Base-by-base conservation (phyloP, 1,140 invertebrate species). In the Amyelois transitella region DNA sequence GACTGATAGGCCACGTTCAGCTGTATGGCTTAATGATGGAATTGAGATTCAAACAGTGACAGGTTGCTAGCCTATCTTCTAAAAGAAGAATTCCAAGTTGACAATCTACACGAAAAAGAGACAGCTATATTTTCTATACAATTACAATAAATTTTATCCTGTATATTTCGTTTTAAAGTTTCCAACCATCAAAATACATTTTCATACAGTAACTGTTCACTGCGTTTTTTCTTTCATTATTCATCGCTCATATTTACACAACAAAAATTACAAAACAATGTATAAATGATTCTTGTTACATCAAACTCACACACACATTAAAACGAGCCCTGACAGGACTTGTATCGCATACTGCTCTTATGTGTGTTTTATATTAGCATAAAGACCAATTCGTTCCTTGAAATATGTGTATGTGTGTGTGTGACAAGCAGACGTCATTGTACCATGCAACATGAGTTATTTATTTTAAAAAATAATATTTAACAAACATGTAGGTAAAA, bases 241-340 rank as follows among this genome's bases (percentile, higher is more conserved):
- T 38, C 17, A 38, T 38, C 17, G 17, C 32, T 14, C n/a, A 38
- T 38, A 10, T 32, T 32, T 32, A 28, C 1, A 14, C 17, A 21
- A 43, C 32, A 44, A 43, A 58, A 48, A 44, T 56, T 51, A 52
- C 50, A 58, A 58, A 47, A 58, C 49, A 57, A 50, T 51, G 55
- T 51, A 28, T 38, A 10, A 2, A 38, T 38, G 32, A n/a, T 38
- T 38, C 12, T 38, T 38, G 32, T 38, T 38, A 38, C 43, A n/a
- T 18, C 28, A 58, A 58, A 58, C 55, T 52, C 49, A 43, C 47
- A 56, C 47, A 51, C 21, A 51, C 38, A 38, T 21, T 18, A 20
- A 58, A 2, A 38, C 43, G 19, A 28, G 25, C 43, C 55, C 50
- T 58, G 20, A 43, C 55, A 55, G 54, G 55, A 51, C 24, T 25